These are phyloP conservation scores for Crepidodera aurea DNA, from an alignment of 2,888 invertebrate genomes.

Conservation along the genomic window DNA sequence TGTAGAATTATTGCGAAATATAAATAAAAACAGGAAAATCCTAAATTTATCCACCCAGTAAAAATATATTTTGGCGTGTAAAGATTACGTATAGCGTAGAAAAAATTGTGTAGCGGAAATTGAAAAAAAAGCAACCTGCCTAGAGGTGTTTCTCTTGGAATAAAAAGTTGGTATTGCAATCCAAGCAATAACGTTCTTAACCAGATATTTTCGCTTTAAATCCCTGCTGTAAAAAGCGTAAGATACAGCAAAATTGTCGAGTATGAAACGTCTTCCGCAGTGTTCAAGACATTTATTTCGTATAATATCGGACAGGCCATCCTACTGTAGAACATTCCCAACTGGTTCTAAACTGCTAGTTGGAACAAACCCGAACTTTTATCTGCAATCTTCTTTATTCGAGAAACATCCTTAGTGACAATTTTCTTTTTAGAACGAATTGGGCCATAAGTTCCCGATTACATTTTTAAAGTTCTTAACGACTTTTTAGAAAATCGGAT, in stretches of 20 bases:
- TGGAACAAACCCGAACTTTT: slow-evolving; percentile 26
- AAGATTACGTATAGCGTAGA: too few relatives aligned
- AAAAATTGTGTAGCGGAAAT: too few relatives aligned
- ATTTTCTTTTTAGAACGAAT: slow-evolving; percentile 5
- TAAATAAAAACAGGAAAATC: too few relatives aligned
- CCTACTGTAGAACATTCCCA: slow-evolving; percentile 20
- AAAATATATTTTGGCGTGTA: too few relatives aligned
- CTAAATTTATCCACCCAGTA: too few relatives aligned
- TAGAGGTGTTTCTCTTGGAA: too few relatives aligned
- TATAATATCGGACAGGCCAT: slow-evolving; percentile 20
- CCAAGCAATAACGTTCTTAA: slow-evolving; percentile 3
- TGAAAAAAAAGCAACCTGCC: too few relatives aligned
- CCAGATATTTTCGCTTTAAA: slow-evolving; percentile 10
- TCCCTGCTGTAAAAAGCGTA: slow-evolving; percentile 6
- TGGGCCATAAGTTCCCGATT: slow-evolving; percentile 6
- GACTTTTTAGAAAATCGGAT: slow-evolving; percentile 7
- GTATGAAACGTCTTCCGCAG: slow-evolving; percentile 21
- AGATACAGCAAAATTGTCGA: slow-evolving; percentile 12
- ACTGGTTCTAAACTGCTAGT: slow-evolving; percentile 28
- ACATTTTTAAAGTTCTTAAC: slow-evolving; percentile 8
- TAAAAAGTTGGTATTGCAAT: slow-evolving; percentile 6
- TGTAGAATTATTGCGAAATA: too few relatives aligned
- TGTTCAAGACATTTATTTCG: slow-evolving; percentile 22
- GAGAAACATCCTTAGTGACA: slow-evolving; percentile 9
- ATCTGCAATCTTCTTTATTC: slow-evolving; percentile 26